Conservation (phyloP, 2,797 vertebrate species). For the Myripristis murdjan region DNA sequence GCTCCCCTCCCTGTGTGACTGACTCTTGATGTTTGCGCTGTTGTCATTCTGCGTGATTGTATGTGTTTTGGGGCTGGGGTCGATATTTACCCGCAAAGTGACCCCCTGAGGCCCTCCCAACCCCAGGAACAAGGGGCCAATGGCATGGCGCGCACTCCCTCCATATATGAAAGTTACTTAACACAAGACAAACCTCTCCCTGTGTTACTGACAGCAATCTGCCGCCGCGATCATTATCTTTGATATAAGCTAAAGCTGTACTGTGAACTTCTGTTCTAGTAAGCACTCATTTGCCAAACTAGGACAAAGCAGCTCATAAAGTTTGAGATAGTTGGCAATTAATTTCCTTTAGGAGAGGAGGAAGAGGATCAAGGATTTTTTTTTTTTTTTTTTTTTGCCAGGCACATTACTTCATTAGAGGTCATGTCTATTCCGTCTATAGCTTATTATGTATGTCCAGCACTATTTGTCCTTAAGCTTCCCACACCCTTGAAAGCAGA, state of each 20-base stretch:
- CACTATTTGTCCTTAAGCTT: background rate
- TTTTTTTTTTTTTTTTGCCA: no score
- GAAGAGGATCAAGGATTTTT: background rate
- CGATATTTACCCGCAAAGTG: background rate
- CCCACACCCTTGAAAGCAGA: background rate
- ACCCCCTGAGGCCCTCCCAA: background rate
- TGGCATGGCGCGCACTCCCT: no score
- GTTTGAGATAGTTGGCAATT: background rate
- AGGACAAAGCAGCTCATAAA: background rate
- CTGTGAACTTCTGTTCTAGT: background rate
- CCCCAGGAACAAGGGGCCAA: background rate
- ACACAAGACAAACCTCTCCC: constrained; percentile 19
- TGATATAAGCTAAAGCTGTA: background rate
- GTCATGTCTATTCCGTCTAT: background rate
- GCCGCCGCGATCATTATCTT: background rate
- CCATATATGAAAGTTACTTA: constrained; percentile 9
- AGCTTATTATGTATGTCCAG: background rate
- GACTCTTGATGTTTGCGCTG: background rate
- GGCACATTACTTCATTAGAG: background rate
- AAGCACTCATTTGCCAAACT: background rate
- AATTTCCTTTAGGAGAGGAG: background rate
- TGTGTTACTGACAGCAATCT: constrained; percentile 36
- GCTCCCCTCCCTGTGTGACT: background rate
- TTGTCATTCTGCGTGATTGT: background rate
- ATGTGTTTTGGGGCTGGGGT: constrained; percentile 16